These are phyloP conservation scores for Acanthoscelides obtectus DNA, from an alignment of 2,888 invertebrate species.

Conservation along the genomic window DNA sequence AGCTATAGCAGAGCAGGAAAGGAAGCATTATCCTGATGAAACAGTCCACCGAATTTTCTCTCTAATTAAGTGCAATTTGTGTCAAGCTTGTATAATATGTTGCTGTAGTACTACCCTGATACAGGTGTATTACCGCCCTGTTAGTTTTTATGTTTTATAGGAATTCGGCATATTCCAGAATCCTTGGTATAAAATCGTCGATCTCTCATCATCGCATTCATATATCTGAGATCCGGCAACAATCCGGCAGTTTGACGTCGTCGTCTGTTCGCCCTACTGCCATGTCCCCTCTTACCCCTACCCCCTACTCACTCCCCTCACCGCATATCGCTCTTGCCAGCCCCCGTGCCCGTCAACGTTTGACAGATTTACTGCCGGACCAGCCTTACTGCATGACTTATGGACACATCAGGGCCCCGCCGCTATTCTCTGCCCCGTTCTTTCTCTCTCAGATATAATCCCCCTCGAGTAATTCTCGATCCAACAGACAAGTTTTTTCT, in stretches of 20 bases:
- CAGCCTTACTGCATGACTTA: conserved; percentile 49
- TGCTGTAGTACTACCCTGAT: no score
- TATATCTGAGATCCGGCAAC: not conserved
- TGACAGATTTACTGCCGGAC: conserved; percentile 49
- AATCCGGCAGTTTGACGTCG: not conserved
- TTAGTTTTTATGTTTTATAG: no score
- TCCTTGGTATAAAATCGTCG: not conserved
- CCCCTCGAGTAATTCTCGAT: not conserved
- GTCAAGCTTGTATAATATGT: no score
- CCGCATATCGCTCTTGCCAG: conserved; percentile 24
- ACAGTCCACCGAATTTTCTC: no score
- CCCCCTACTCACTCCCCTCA: not conserved
- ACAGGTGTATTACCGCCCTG: no score
- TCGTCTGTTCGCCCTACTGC: conserved; percentile 1
- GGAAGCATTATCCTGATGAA: no score
- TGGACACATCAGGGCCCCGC: conserved; percentile 36
- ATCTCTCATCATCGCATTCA: not conserved
- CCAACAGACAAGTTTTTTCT: not conserved
- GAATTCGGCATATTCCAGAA: no score
- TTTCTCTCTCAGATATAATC: not conserved
- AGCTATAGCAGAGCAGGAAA: no score
- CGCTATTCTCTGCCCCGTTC: not conserved
- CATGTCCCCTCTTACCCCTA: not conserved
- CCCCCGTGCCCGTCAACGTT: conserved; percentile 38
- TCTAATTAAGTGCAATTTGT: no score